Percentiles rank a stretch among this genome's conserved stretches.
Evolutionary conservation across 2,797 vertebrate genomes (phyloP).

Genomic region (Anguilla obscura): DNA sequence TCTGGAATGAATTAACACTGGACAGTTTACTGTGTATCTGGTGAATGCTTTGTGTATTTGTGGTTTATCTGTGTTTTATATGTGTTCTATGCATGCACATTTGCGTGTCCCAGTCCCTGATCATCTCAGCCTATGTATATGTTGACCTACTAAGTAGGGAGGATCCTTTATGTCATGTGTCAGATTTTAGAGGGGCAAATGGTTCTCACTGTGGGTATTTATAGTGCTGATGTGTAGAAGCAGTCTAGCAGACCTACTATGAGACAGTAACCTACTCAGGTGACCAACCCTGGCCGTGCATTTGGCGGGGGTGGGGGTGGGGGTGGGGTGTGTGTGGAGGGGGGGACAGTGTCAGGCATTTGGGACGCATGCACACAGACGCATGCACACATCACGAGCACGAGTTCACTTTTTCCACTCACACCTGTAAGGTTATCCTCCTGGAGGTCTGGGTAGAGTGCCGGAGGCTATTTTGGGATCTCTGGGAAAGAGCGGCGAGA

Average conservation of each 20-base stretch:
- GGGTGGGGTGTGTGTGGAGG: neutral
- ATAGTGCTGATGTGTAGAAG: constrained; percentile 9
- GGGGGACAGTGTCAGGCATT: neutral
- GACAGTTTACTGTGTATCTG: neutral
- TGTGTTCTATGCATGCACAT: neutral
- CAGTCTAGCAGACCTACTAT: neutral
- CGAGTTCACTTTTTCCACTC: constrained; percentile 25
- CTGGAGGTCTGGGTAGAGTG: constrained; percentile 29
- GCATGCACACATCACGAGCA: neutral
- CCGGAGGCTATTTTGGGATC: constrained; percentile 48
- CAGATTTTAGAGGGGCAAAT: neutral
- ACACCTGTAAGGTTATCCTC: constrained; percentile 53
- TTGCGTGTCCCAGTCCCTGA: neutral
- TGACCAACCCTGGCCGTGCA: neutral
- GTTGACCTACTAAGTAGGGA: neutral
- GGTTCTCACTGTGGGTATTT: neutral
- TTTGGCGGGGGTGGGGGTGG: neutral
- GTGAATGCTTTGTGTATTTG: too few species aligned
- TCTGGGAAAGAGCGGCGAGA: constrained; percentile 37
- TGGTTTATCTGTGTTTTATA: too few species aligned
- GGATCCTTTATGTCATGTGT: neutral
- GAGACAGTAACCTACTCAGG: neutral
- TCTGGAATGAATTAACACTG: too few species aligned
- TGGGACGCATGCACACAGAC: neutral
- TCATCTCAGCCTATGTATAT: neutral